Percentiles rank a stretch among this genome's conserved stretches.
phyloP scores from a whole-genome alignment of 2,888 invertebrate species.

The Gastracanthus pulcherrimus region DNA sequence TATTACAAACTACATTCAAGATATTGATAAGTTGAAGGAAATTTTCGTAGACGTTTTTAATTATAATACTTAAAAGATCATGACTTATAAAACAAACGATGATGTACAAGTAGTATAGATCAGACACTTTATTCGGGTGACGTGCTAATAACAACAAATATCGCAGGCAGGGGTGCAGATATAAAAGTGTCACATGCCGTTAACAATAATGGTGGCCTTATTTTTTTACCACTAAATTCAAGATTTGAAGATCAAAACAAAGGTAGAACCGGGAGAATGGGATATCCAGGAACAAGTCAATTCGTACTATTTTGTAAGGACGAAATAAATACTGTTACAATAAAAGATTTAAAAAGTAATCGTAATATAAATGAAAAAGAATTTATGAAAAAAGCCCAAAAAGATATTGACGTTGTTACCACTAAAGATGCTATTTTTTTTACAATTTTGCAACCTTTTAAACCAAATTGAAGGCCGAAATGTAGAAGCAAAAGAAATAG shows the following conservation, averaged over 20 bases:
- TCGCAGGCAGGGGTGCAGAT: conserved; percentile 75
- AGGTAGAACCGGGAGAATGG: conserved; percentile 73
- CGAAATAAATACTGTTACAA: no score
- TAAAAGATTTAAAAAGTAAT: no score
- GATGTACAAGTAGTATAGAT: not conserved
- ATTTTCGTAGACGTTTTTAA: not conserved
- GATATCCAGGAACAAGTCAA: conserved; percentile 67
- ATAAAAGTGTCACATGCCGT: conserved; percentile 67
- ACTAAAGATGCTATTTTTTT: no score
- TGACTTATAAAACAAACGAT: not conserved
- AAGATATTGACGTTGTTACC: no score
- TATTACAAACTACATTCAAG: conserved; percentile 29
- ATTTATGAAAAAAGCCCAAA: no score
- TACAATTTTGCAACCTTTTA: no score
- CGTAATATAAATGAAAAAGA: no score
- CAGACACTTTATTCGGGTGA: conserved; percentile 46
- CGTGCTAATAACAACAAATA: conserved; percentile 73
- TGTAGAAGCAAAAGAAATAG: no score
- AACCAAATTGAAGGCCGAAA: no score
- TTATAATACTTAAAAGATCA: not conserved
- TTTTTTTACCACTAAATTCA: conserved; percentile 73
- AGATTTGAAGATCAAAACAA: conserved; percentile 75
- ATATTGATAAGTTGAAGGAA: not conserved
- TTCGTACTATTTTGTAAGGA: no score
- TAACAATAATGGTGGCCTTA: conserved; percentile 69